These are phyloP conservation scores for Phoenicopterus ruber DNA, from an alignment of 2,113 vertebrate species.

Conservation along the genomic window DNA sequence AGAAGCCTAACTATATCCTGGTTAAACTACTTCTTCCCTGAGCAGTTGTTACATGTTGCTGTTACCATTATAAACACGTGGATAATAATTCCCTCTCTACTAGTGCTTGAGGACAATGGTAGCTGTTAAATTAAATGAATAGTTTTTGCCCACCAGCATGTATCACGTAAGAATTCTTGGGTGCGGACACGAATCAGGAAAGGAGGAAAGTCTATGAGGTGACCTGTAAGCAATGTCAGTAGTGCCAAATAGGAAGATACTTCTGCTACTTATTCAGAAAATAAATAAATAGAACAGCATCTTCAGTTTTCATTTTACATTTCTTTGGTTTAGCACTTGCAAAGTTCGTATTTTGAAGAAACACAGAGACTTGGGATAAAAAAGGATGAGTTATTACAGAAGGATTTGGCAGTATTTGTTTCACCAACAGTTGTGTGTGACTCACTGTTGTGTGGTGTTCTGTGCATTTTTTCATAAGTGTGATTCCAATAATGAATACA, in stretches of 20 bases:
- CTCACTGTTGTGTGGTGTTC: slow-evolving; percentile 12
- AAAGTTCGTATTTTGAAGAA: background rate
- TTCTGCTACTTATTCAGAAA: background rate
- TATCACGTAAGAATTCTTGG: background rate
- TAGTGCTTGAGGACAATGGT: background rate
- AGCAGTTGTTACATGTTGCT: background rate
- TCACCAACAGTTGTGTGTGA: slow-evolving; percentile 23
- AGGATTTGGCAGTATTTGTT: slow-evolving; percentile 28
- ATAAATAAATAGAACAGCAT: background rate
- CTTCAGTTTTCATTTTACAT: background rate
- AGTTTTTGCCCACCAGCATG: background rate
- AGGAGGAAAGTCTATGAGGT: background rate
- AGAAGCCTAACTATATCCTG: background rate
- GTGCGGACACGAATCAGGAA: background rate
- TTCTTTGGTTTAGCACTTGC: background rate
- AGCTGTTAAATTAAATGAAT: background rate
- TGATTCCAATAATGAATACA: background rate
- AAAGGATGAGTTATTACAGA: background rate
- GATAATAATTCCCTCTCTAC: background rate
- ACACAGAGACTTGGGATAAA: background rate
- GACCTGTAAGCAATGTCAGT: background rate
- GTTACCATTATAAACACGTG: background rate
- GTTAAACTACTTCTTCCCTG: background rate
- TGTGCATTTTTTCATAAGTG: background rate
- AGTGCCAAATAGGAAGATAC: background rate